Base-by-base conservation (phyloP, 2,888 invertebrate genomes). In the Heliconius cydno region DNA sequence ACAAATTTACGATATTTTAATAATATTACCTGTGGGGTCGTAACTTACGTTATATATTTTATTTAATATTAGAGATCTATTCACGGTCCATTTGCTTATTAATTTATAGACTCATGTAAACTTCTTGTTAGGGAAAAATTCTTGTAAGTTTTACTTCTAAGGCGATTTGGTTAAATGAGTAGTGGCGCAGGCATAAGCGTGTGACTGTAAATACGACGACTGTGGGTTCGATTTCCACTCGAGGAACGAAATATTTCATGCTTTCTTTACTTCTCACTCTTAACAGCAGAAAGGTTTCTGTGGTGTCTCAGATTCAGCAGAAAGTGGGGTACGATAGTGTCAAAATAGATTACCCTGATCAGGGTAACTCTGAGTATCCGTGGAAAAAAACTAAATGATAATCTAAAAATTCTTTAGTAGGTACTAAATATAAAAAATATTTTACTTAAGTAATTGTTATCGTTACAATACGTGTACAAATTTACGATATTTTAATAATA, bases 1-100 rank as follows among this genome's bases (percentile, higher is more conserved):
- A 63, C 46, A 41, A 82, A 77, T 86, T 87, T 86, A 87, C 84
- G 85, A 85, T 78, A 83, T 74, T 83, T 85, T 87, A 85, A 86
- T 86, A 85, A 86, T 73, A 83, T 82, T 85, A 84, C 84, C 84
- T 85, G 87, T 82, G 87, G 87, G 85, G 84, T 87, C 87, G 86
- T 87, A 87, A 87, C 85, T 87, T 82, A 86, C 81, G 30, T 57
- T 60, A 3, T 65, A 65, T 65, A 15, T 65, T 30, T 28, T 65
- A 25, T 52, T 65, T 63, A 63, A 19, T 38, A 65, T 65, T 65
- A 65, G 38, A 65, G 65, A 41, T 25, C 57, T 34, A 38, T 63
- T 75, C 19, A 75, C 66, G 46, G 28, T 22, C 75, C 75, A 65
- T 75, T 66, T 65, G 75, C n/a, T 65, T 75, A 22, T 22, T 28